Evolutionary conservation across 2,888 invertebrate genomes (phyloP).

Genomic region (Tachina fera): DNA sequence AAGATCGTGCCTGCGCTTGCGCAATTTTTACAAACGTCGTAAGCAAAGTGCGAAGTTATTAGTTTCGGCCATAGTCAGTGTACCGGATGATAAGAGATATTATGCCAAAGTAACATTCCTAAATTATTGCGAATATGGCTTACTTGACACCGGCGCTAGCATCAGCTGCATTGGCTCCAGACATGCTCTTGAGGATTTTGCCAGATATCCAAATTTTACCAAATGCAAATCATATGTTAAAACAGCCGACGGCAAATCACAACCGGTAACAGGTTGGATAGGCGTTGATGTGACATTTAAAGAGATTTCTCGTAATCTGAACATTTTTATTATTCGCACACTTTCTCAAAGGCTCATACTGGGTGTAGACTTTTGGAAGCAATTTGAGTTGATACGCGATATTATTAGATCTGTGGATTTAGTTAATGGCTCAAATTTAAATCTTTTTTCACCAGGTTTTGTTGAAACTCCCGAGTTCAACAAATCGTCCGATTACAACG

Average conservation of each 20-base stretch:
- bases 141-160: slow-evolving; percentile 50
- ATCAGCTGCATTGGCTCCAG: slow-evolving; percentile 19
- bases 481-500: no score
- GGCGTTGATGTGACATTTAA: no score
- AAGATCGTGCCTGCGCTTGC: neutral
- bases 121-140: slow-evolving; percentile 22
- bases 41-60: neutral
- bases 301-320: neutral
- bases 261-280: no score
- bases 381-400: neutral
- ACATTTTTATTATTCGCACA: no score
- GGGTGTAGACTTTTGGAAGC: no score
- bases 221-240: no score
- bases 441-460: no score
- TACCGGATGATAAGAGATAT: slow-evolving; percentile 33
- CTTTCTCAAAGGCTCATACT: no score
- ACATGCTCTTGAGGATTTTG: no score
- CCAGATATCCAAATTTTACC: neutral
- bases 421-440: no score
- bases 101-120: slow-evolving; percentile 49
- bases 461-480: no score
- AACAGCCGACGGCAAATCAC: no score
- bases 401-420: neutral
- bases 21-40: neutral
- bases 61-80: neutral